phyloP scores from a whole-genome alignment of 2,888 invertebrate genomes.

The Liodrosophila aerea region DNA sequence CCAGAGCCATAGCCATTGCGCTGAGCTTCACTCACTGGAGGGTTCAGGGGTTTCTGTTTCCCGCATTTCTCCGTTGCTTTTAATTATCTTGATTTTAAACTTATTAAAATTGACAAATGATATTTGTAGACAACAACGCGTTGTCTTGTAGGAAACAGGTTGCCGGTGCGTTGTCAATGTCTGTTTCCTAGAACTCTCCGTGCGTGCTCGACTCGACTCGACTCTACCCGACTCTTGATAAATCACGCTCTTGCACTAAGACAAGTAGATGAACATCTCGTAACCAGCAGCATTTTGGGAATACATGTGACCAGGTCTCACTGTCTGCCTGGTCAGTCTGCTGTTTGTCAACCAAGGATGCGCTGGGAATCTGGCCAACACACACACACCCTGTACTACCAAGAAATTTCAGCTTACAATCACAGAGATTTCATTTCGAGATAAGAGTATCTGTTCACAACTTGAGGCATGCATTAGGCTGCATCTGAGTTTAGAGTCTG shows the following conservation, averaged over 20 bases:
- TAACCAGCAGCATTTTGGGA: constrained; percentile 15
- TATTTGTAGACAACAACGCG: constrained; percentile 69
- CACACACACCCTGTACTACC: constrained; percentile 25
- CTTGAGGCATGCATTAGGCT: not conserved
- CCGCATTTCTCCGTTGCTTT: constrained; percentile 51
- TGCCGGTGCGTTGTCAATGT: constrained; percentile 51
- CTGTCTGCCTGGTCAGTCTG: constrained; percentile 14
- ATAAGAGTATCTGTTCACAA: constrained; percentile 15
- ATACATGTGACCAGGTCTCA: not conserved
- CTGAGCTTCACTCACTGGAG: constrained; percentile 21
- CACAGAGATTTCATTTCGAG: constrained; percentile 19
- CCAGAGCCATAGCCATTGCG: constrained; percentile 35
- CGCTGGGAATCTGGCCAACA: not conserved
- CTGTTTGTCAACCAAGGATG: constrained; percentile 13
- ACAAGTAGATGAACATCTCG: constrained; percentile 3
- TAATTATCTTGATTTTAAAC: constrained; percentile 78
- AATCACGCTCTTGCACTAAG: constrained; percentile 41
- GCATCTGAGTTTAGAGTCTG: too few species aligned
- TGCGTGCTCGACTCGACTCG: constrained; percentile 21
- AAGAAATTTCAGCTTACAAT: constrained; percentile 14
- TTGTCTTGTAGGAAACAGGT: constrained; percentile 65
- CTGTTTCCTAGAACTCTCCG: constrained; percentile 59
- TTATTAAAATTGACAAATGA: constrained; percentile 79
- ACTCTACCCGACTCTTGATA: constrained; percentile 52
- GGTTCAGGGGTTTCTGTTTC: too few species aligned